Evolutionary conservation across 2,888 invertebrate genomes (phyloP).

Genomic region (Scaptomyza parva): DNA sequence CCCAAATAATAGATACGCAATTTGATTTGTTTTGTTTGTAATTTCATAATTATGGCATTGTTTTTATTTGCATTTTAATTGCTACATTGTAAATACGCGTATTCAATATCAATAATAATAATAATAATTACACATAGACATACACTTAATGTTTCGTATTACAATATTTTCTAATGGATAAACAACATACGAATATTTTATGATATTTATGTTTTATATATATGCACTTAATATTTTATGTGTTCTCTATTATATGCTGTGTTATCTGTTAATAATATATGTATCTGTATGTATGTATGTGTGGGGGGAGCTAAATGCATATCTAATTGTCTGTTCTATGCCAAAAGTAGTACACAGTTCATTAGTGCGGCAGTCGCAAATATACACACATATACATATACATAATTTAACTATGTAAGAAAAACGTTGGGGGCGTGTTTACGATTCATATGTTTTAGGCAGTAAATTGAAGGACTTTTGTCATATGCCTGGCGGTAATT

Average conservation of each 20-base stretch:
- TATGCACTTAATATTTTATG: constrained; percentile 55
- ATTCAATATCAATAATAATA: constrained; percentile 78
- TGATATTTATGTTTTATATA: constrained; percentile 21
- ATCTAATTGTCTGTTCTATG: constrained; percentile 60
- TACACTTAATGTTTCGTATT: constrained; percentile 51
- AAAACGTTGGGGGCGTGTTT: constrained; percentile 21
- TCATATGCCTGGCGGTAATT: constrained; percentile 64
- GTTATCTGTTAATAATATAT: constrained; percentile 32
- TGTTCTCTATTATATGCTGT: constrained; percentile 27
- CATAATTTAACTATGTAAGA: too few relatives aligned
- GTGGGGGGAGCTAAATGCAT: constrained; percentile 44
- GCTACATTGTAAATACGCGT: constrained; percentile 75
- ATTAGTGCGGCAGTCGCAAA: constrained; percentile 55
- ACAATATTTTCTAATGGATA: constrained; percentile 58
- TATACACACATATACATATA: not conserved
- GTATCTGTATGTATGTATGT: constrained; percentile 15
- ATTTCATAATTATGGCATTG: constrained; percentile 81
- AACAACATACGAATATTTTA: constrained; percentile 65
- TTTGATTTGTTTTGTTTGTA: constrained; percentile 45
- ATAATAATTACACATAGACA: constrained; percentile 79
- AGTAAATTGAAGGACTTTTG: constrained; percentile 69
- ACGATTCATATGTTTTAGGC: constrained; percentile 32
- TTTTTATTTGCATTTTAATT: constrained; percentile 74
- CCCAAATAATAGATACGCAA: too few relatives aligned
- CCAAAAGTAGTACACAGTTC: constrained; percentile 57